Evolutionary conservation across 1,140 invertebrate genomes (phyloP), one percentile per base, ranked within the genome.

Genomic region (Aphaenogaster rudis): DNA sequence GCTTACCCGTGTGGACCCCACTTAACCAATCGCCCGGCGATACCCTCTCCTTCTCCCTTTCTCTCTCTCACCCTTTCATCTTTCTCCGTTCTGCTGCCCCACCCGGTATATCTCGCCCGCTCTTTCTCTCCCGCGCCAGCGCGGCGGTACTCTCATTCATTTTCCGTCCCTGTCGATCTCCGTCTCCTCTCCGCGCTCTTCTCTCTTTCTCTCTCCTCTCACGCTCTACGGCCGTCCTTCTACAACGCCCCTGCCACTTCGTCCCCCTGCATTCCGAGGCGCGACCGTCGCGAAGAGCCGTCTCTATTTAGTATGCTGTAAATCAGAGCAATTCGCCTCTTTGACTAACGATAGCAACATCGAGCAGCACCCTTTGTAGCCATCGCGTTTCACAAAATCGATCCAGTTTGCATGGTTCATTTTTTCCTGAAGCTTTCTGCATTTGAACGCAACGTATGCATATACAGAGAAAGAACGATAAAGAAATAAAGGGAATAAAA

Each of bases 231-330:
- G 36, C 78, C 57, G 59, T 84, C 61, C 86, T 87, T 69, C 66
- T 82, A 52, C 86, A 42, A 67, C 85, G 63, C 45, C 85, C 8
- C 50, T 66, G 79, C 48, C 79, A 48, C 36, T 48, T 88, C 72
- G 74, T 82, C 84, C 74, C 85, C 57, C 90, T 87, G 91, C 91
- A 92, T 92, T 93, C 92, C 92, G 88, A 72, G 67, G 88, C 90
- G 82, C 74, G 82, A 88, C 63, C 81, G 77, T 45, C 81, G 80
- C 88, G 78, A 78, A 54, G 71, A 86, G 59, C 80, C 81, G 89
- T 89, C 92, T 90, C 39, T 67, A 91, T 92, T 93, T 93, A 92
- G 89, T 89, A 91, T 93, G 88, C 82, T 88, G 91, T 93, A 94
- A 93, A 93, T 94, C 92, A 93, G 88, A 87, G 89, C 87, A 86